phyloP scores from a whole-genome alignment of 1,140 invertebrate species.

The Zaprionus tsacasi region DNA sequence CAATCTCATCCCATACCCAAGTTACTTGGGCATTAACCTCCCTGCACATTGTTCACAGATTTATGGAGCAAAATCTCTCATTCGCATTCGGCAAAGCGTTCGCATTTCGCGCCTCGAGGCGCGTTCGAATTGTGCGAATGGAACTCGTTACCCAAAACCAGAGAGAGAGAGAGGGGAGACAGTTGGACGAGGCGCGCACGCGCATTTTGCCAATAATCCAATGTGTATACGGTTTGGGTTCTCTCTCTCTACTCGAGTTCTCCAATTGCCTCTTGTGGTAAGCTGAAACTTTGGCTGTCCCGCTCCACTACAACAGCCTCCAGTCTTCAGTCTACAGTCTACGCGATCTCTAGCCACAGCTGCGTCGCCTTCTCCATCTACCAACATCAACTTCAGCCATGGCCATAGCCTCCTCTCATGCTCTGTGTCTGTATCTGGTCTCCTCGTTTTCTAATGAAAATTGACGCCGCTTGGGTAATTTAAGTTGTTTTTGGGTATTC shows the following conservation, averaged over 20 bases:
- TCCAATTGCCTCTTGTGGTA: conserved; percentile 19
- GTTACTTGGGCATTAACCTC: conserved; percentile 54
- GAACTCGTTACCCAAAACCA: conserved; percentile 66
- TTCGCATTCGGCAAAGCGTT: conserved; percentile 4
- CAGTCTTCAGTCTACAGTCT: conserved; percentile 14
- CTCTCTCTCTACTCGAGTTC: not conserved
- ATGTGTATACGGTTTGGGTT: not conserved
- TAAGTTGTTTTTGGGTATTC: conserved; percentile 68
- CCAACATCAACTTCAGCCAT: conserved; percentile 17
- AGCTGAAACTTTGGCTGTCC: conserved; percentile 38
- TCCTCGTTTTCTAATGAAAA: conserved; percentile 76
- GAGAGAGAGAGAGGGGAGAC: not conserved
- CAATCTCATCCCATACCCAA: too few relatives aligned
- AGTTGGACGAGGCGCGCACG: not conserved
- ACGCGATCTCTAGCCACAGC: conserved; percentile 6
- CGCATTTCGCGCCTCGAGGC: conserved; percentile 35
- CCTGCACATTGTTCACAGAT: conserved; percentile 70
- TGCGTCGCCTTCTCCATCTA: conserved; percentile 25
- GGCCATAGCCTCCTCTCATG: conserved; percentile 27
- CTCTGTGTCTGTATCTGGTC: conserved; percentile 39
- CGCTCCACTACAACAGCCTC: conserved; percentile 4
- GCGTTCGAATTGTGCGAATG: conserved; percentile 71
- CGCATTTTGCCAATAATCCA: conserved; percentile 43
- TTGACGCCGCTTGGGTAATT: conserved; percentile 79
- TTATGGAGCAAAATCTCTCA: conserved; percentile 71